phyloP scores from a whole-genome alignment of 2,113 vertebrate genomes.

The Elanoides forficatus region DNA sequence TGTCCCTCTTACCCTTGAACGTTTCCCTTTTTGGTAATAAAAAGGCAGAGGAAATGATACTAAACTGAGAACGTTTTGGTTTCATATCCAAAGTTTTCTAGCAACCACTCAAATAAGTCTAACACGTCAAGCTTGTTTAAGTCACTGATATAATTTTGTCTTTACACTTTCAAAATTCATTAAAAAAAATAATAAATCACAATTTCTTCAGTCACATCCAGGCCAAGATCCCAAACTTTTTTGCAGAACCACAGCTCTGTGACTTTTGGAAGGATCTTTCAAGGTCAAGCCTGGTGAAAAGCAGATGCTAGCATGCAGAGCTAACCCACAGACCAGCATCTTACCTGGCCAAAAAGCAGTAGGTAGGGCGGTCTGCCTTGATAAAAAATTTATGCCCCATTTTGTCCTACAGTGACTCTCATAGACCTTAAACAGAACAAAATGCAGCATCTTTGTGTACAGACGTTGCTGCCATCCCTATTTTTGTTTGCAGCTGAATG shows the following conservation, averaged over 20 bases:
- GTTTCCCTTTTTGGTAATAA: background rate
- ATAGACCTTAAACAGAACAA: background rate
- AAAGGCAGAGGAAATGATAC: background rate
- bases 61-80: background rate
- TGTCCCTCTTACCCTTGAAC: background rate
- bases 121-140: background rate
- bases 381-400: background rate
- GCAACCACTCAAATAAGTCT: background rate
- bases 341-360: background rate
- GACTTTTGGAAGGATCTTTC: background rate
- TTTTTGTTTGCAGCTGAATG: background rate
- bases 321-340: background rate
- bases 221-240: background rate
- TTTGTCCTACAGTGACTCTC: background rate
- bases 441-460: too few species aligned
- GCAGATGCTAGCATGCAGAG: fast-evolving
- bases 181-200: background rate
- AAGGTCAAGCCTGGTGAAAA: background rate
- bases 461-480: too few species aligned
- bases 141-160: background rate
- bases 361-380: background rate
- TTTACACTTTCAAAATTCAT: background rate
- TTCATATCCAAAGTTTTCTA: background rate
- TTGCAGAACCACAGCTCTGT: background rate
- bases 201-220: background rate